Evolutionary conservation across 2,113 vertebrate species (phyloP).

Genomic region (Semicossyphus pulcher): DNA sequence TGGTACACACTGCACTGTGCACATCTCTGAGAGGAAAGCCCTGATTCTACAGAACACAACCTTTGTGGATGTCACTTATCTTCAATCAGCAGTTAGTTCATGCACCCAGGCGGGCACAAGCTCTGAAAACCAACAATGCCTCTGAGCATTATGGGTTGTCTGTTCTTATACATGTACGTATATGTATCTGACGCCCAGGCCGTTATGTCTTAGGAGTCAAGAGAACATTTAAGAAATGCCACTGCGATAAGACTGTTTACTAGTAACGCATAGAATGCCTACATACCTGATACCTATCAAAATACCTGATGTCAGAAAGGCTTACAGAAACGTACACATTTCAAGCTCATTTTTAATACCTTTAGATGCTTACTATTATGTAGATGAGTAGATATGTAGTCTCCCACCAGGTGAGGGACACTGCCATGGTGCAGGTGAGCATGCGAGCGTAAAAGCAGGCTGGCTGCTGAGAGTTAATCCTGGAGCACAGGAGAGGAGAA

Average conservation of each 20-base stretch:
- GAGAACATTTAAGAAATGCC: neutral
- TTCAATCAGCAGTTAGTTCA: slow-evolving; percentile 31
- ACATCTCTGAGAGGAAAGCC: slow-evolving; percentile 28
- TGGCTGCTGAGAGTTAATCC: neutral
- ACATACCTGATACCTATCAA: no score
- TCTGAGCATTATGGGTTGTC: slow-evolving; percentile 15
- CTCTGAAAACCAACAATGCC: slow-evolving; percentile 42
- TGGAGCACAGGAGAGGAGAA: neutral
- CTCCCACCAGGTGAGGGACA: no score
- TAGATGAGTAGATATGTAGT: no score
- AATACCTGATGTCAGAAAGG: no score
- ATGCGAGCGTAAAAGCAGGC: neutral
- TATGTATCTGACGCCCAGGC: neutral
- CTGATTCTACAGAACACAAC: slow-evolving; percentile 42
- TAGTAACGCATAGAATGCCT: neutral
- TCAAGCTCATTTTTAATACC: no score
- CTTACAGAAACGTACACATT: no score
- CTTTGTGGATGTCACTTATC: slow-evolving; percentile 58
- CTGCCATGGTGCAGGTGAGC: neutral
- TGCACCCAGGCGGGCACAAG: slow-evolving; percentile 24
- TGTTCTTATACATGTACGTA: no score
- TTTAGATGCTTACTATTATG: no score
- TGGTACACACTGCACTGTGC: neutral
- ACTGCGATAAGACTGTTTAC: neutral
- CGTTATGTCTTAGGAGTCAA: neutral